phyloP scores from a whole-genome alignment of 2,888 invertebrate species.

The Pandemis cinnamomeana region DNA sequence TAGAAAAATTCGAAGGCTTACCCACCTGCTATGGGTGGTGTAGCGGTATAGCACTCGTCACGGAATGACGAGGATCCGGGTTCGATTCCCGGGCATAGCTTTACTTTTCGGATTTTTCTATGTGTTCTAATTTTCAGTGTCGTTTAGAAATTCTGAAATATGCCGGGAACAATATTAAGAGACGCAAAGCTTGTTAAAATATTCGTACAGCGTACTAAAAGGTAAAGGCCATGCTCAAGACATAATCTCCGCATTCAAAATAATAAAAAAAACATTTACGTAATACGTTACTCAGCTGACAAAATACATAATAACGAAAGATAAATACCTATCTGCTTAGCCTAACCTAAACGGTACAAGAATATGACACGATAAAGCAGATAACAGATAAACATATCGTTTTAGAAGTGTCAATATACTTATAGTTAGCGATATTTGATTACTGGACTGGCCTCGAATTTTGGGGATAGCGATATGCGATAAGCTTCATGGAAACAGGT shows the following conservation, averaged over 20 bases:
- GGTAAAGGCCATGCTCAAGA: not conserved
- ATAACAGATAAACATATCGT: slow-evolving; percentile 24
- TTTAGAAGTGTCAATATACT: slow-evolving; percentile 31
- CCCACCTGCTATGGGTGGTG: too few relatives aligned
- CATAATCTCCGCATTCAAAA: too few relatives aligned
- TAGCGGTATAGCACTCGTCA: too few relatives aligned
- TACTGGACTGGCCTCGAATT: slow-evolving; percentile 18
- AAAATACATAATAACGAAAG: not conserved
- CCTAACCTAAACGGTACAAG: slow-evolving; percentile 10
- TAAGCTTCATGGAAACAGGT: slow-evolving; percentile 5
- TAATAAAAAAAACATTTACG: not conserved
- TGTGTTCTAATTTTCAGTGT: too few relatives aligned
- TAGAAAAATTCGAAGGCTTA: too few relatives aligned
- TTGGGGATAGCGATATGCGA: slow-evolving; percentile 14
- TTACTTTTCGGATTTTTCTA: too few relatives aligned
- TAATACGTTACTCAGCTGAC: not conserved
- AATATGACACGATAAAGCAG: slow-evolving; percentile 2
- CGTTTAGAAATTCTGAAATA: too few relatives aligned
- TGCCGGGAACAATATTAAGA: too few relatives aligned
- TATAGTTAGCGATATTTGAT: slow-evolving; percentile 35
- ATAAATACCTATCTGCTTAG: not conserved
- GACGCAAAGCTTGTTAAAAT: too few relatives aligned
- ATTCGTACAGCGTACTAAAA: too few relatives aligned
- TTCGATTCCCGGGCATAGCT: too few relatives aligned
- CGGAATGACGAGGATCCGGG: too few relatives aligned